Base-by-base conservation (phyloP, 1,140 invertebrate genomes). In the Xylocopa sonorina region DNA sequence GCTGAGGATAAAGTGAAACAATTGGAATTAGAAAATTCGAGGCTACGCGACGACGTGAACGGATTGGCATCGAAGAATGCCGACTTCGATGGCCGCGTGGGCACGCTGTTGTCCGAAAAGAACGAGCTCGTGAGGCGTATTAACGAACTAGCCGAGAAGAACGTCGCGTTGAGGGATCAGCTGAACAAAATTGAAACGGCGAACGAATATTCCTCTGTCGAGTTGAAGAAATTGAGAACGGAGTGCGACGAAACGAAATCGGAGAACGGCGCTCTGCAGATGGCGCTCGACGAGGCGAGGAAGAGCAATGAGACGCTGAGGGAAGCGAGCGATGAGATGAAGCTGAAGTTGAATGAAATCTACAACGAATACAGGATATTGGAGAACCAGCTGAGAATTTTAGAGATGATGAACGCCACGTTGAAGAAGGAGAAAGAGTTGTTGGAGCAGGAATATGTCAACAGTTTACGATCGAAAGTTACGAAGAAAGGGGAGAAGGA, bases 141-240 rank as follows among this genome's bases (percentile, higher is more conserved):
- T 66, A 80, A 80, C 41, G 72, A 80, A 32, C 75, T 85, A n/a
- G 41, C 74, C 27, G 63, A 64, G 32, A 58, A 85, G 41, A 85
- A 74, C 48, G 68, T 58, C 58, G 16, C 5, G 6, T 14, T 88
- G 62, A 86, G 68, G 21, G 74, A 71, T 41, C 79, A 73, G 51
- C 55, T 82, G 67, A 84, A 82, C 32, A 80, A 84, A 66, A 46
- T 69, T 66, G 50, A 50, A 78, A 75, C 50, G 63, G 53, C 83
- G 53, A 83, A 81, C 66, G 84, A 85, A 73, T 69, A 66, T 48
- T 72, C 81, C 34, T 77, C 67, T 29, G 51, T 80, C 48, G 78
- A 88, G 64, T 81, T 88, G 73, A 82, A 81, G 66, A 78, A 81
- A 77, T 81, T 57, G 46, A 84, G 67, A 67, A 48, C 66, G 43